These are phyloP conservation scores for Paralvinella palmiformis DNA, from an alignment of 1,140 invertebrate genomes.

Conservation along the genomic window DNA sequence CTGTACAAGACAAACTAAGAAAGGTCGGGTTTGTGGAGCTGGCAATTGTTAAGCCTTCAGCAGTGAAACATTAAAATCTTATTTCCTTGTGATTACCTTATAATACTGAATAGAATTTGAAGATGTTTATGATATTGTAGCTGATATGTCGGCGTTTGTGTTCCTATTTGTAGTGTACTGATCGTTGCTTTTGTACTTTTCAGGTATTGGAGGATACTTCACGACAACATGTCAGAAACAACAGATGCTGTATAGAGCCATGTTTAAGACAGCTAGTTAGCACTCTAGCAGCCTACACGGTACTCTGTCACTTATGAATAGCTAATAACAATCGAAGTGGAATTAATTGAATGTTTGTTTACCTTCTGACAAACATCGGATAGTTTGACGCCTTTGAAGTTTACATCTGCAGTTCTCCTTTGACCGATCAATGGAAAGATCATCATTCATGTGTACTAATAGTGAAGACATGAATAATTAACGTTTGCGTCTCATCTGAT, in stretches of 20 bases:
- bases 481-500: too few relatives aligned
- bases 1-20: conserved; percentile 26
- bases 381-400: too few relatives aligned
- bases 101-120: not conserved
- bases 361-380: too few relatives aligned
- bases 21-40: not conserved
- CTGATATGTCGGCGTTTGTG: not conserved
- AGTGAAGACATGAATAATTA: too few relatives aligned
- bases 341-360: too few relatives aligned
- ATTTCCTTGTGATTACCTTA: not conserved
- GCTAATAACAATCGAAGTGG: not conserved
- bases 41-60: too few relatives aligned
- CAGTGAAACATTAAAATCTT: not conserved
- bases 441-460: too few relatives aligned
- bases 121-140: not conserved
- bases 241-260: conserved; percentile 71
- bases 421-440: too few relatives aligned
- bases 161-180: not conserved
- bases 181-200: conserved; percentile 15
- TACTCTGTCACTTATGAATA: conserved; percentile 39
- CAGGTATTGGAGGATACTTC: conserved; percentile 66
- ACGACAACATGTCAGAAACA: conserved; percentile 67
- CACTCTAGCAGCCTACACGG: conserved; percentile 51
- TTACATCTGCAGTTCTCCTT: too few relatives aligned
- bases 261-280: conserved; percentile 69